A percentile compares a stretch with the other conserved stretches of the same genome.
phyloP scores from a whole-genome alignment of 1,140 invertebrate genomes.

The Lordiphosa mommai region DNA sequence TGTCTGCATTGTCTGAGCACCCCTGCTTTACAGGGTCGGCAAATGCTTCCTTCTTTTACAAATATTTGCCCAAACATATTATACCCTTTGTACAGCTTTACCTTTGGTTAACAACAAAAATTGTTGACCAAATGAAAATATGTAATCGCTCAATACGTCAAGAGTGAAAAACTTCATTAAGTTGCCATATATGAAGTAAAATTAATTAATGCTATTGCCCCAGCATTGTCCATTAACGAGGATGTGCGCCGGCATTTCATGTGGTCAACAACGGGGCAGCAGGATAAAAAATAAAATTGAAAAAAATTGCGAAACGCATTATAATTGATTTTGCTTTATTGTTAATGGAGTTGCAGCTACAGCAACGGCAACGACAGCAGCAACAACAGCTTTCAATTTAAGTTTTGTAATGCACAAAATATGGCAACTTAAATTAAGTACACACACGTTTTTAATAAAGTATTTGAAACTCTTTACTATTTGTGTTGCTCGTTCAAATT shows the following conservation, averaged over 20 bases:
- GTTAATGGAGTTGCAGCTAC: constrained; percentile 47
- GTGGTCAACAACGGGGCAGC: constrained; percentile 22
- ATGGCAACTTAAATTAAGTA: no score
- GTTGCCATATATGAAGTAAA: constrained; percentile 48
- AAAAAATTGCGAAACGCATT: constrained; percentile 34
- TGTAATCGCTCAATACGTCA: constrained; percentile 52
- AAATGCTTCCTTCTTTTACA: no score
- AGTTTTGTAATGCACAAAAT: neutral
- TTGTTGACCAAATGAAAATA: constrained; percentile 16
- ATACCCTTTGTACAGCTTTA: neutral
- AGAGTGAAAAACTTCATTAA: constrained; percentile 46
- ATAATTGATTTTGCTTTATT: constrained; percentile 55
- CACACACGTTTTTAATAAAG: no score
- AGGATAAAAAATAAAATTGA: neutral
- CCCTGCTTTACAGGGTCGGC: no score
- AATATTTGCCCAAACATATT: no score
- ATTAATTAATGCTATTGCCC: constrained; percentile 45
- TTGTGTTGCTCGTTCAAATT: constrained; percentile 47
- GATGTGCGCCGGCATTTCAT: constrained; percentile 27
- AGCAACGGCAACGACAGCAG: neutral
- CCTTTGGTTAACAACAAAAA: constrained; percentile 11
- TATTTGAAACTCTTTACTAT: no score
- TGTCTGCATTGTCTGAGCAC: no score
- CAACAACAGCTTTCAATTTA: neutral
- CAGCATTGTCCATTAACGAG: constrained; percentile 24